Evolutionary conservation across 2,888 invertebrate genomes (phyloP), one percentile per base, ranked within the genome.

Genomic region (Agrochola litura): DNA sequence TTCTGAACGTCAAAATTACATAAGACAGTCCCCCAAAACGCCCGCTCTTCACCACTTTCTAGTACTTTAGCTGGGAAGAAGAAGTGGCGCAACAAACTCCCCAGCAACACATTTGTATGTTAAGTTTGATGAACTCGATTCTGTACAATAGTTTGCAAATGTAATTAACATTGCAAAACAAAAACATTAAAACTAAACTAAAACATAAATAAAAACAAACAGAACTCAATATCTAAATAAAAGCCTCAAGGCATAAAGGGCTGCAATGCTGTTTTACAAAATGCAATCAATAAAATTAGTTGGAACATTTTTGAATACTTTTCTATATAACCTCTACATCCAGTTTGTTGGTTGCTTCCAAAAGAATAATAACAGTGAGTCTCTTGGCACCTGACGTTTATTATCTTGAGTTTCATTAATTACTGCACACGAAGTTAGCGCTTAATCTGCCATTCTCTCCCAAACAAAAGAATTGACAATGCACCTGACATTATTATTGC

Each of bases 321-420:
- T 30, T 30, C 30, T 30, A 30, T 30, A 46, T 65, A 37, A 54
- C 54, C 6, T 46, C 9, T 54, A 22, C 12, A 54, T 25, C 8
- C 16, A 76, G 64, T 54, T 54, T n/a, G 25, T 60, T 60, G 63
- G 52, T 65, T 54, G 63, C 49, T 49, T 68, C 66, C 72, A 70
- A 78, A 86, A 81, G 67, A 72, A 83, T 76, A 77, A 78, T 85
- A 81, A 76, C 46, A 64, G 43, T 80, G 81, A 85, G 54, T 76
- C 71, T 56, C 83, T 43, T 73, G 83, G 83, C 83, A 74, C 52
- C 79, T 79, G 86, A 78, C 81, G 66, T 78, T 85, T 81, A 81
- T 87, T 86, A 86, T 86, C 86, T 83, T 76, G 75, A 85, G 79
- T 83, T 79, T 85, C 88, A 86, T 86, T 86, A 83, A 86, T 86